Conservation (phyloP, 2,888 invertebrate genomes). For the Andrena fulva region DNA sequence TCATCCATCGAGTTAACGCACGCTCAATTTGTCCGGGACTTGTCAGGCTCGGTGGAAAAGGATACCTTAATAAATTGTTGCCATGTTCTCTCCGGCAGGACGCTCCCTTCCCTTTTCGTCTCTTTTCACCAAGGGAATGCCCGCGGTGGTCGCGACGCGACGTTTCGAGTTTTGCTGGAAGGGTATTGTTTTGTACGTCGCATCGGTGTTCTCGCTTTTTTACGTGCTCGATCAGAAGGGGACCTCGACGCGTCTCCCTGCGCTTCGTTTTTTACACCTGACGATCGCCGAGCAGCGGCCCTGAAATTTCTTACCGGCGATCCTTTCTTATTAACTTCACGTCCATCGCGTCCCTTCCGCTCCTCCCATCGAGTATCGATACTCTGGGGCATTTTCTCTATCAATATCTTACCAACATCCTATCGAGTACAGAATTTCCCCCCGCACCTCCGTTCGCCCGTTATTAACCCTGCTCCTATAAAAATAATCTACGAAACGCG, state of each 20-base stretch:
- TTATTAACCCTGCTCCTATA: too few species aligned
- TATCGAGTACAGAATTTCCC: neutral
- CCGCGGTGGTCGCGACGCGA: conserved; percentile 55
- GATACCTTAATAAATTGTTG: conserved; percentile 75
- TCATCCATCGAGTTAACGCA: conserved; percentile 76
- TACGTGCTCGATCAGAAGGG: conserved; percentile 39
- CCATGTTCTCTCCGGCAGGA: conserved; percentile 60
- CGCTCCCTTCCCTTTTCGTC: conserved; percentile 41
- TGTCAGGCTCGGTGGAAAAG: conserved; percentile 73
- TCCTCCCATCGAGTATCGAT: neutral
- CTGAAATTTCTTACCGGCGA: conserved; percentile 24
- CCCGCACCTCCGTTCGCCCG: neutral
- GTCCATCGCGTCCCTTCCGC: neutral
- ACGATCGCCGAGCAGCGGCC: conserved; percentile 19
- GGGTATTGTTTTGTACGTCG: conserved; percentile 62
- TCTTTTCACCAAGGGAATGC: conserved; percentile 53
- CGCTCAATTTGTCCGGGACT: conserved; percentile 74
- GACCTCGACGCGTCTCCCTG: neutral
- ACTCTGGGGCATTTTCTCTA: conserved; percentile 1
- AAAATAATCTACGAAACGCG: too few species aligned
- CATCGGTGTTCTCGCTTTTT: conserved; percentile 56
- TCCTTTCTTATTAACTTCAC: conserved; percentile 33
- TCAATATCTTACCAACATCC: too few species aligned
- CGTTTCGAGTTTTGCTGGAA: conserved; percentile 64
- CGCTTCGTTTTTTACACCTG: conserved; percentile 51